Evolutionary conservation across 1,140 invertebrate genomes (phyloP).

Genomic region (Macrobrachium nipponense): DNA sequence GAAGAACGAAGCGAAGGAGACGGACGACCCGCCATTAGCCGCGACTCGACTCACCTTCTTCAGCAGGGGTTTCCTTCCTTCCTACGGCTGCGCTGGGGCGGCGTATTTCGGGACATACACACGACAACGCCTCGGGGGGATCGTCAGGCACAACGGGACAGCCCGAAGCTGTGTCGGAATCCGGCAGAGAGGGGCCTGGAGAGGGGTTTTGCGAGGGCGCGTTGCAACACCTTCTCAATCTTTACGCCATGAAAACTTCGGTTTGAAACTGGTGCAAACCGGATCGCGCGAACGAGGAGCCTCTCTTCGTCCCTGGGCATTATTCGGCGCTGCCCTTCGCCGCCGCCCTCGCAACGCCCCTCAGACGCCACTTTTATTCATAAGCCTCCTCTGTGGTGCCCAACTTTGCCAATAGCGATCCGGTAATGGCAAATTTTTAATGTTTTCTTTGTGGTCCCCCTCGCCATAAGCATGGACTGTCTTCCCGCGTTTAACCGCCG

Average conservation of each 20-base stretch:
- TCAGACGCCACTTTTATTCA: background rate
- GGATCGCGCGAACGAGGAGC: slow-evolving; percentile 30
- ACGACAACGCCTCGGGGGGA: too few relatives aligned
- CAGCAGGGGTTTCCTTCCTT: too few relatives aligned
- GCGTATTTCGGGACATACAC: slow-evolving; percentile 41
- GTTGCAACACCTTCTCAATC: slow-evolving; percentile 53
- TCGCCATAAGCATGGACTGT: slow-evolving; percentile 52
- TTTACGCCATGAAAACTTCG: slow-evolving; percentile 58
- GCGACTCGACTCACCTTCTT: slow-evolving; percentile 34
- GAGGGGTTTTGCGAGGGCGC: slow-evolving; percentile 4
- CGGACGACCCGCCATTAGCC: slow-evolving; percentile 1
- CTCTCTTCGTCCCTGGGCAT: slow-evolving; percentile 1
- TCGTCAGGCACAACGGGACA: slow-evolving; percentile 6
- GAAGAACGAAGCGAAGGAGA: too few relatives aligned
- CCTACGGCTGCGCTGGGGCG: too few relatives aligned
- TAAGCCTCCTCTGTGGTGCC: background rate
- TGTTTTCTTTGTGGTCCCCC: slow-evolving; percentile 40
- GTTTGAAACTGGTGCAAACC: slow-evolving; percentile 63
- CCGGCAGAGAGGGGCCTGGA: slow-evolving; percentile 32
- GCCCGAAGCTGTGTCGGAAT: slow-evolving; percentile 11
- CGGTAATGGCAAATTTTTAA: background rate
- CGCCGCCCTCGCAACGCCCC: too few relatives aligned
- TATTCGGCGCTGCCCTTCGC: background rate
- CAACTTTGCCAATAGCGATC: too few relatives aligned
- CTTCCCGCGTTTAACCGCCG: slow-evolving; percentile 56